Conservation (phyloP, 2,797 vertebrate genomes). For the Meriones psammophilus region DNA sequence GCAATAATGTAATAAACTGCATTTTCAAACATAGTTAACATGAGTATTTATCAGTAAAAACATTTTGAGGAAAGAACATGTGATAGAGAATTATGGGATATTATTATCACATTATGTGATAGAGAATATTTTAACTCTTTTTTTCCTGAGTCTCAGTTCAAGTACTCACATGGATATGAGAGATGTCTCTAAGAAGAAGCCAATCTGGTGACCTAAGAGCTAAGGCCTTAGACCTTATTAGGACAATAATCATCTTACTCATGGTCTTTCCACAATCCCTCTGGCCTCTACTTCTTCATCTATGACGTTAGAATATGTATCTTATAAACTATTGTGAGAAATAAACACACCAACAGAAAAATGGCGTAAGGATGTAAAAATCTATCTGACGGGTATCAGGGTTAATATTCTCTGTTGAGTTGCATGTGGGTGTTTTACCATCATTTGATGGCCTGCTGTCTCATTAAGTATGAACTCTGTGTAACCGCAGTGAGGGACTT, state of each 20-base stretch:
- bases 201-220: not conserved
- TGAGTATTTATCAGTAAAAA: not conserved
- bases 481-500: not conserved
- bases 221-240: not conserved
- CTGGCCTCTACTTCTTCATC: not conserved
- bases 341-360: not conserved
- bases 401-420: not conserved
- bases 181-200: not conserved
- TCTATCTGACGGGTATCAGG: not conserved
- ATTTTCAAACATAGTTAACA: not conserved
- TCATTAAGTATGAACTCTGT: not conserved
- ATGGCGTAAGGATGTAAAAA: not conserved
- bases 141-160: not conserved
- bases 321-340: not conserved
- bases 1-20: not conserved
- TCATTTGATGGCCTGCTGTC: not conserved
- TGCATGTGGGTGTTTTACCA: not conserved
- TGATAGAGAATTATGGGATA: not conserved
- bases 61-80: not conserved
- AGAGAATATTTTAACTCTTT: not conserved
- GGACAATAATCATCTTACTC: not conserved
- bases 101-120: too few species aligned
- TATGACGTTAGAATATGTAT: not conserved
- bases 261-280: not conserved
- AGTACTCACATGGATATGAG: not conserved